A percentile compares a stretch with the other conserved stretches of the same genome.
Conservation (phyloP, 2,113 vertebrate species). For the Heterotis niloticus region DNA sequence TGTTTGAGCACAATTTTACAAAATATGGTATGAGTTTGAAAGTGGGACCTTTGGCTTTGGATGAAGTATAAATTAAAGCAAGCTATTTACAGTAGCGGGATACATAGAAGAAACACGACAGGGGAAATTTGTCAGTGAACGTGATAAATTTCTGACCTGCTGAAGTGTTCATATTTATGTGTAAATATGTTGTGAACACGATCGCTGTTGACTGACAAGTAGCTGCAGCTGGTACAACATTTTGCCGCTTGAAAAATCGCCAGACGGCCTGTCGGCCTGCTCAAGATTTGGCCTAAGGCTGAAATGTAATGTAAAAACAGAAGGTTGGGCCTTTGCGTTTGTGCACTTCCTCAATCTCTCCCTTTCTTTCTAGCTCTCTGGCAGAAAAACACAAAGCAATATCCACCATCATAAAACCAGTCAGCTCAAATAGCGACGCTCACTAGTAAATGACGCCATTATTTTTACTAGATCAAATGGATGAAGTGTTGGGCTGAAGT, state of each 20-base stretch:
- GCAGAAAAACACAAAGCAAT: neutral
- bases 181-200: slow-evolving; percentile 76
- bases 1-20: neutral
- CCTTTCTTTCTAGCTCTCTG: no score
- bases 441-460: slow-evolving; percentile 57
- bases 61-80: neutral
- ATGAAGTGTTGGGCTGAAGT: slow-evolving; percentile 54
- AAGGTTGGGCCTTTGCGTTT: slow-evolving; percentile 22
- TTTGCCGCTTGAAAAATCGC: slow-evolving; percentile 66
- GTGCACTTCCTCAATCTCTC: neutral
- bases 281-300: slow-evolving; percentile 68
- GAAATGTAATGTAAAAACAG: slow-evolving; percentile 57
- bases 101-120: neutral
- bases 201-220: slow-evolving; percentile 71
- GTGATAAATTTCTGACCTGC: slow-evolving; percentile 65
- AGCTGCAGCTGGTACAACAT: slow-evolving; percentile 73
- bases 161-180: slow-evolving; percentile 71
- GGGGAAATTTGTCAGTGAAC: slow-evolving; percentile 20
- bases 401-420: neutral
- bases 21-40: neutral
- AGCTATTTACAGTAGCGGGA: neutral
- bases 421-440: slow-evolving; percentile 55
- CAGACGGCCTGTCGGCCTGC: slow-evolving; percentile 65
- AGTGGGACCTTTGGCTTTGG: neutral
- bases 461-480: slow-evolving; percentile 60